Percentiles rank a stretch among this genome's conserved stretches.
These are phyloP conservation scores for Gnathonemus echidnorhynchus DNA, from an alignment of 2,113 vertebrate genomes.

Conservation along the genomic window DNA sequence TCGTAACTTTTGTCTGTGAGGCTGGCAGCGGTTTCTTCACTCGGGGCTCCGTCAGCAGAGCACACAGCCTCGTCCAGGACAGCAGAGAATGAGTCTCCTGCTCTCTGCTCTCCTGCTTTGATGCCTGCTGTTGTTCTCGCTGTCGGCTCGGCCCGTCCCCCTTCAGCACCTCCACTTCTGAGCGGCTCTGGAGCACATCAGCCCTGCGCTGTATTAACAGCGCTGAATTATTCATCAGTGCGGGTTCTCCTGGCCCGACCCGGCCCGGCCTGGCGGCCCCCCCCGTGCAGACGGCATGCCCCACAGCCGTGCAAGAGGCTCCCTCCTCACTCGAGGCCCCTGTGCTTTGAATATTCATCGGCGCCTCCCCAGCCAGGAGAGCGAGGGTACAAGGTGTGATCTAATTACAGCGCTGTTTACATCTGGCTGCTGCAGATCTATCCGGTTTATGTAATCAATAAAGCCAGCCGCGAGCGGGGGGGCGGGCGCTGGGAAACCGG, in stretches of 20 bases:
- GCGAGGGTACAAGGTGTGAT: constrained; percentile 25
- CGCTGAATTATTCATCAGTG: constrained; percentile 7
- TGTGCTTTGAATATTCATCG: constrained; percentile 12
- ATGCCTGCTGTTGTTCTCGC: not conserved
- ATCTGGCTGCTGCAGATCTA: constrained; percentile 54
- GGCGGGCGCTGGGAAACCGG: constrained; percentile 47
- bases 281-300: not conserved
- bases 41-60: not conserved
- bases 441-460: constrained; percentile 59
- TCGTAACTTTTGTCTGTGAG: not conserved
- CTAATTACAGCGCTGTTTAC: constrained; percentile 53
- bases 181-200: not conserved
- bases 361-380: not conserved
- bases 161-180: constrained; percentile 13
- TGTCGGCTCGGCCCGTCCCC: not conserved
- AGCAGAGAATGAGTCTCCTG: not conserved
- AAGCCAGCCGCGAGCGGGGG: constrained; percentile 52
- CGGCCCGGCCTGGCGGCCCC: not conserved
- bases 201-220: not conserved
- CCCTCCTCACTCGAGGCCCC: not conserved
- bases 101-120: not conserved
- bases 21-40: not conserved
- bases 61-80: not conserved
- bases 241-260: not conserved
- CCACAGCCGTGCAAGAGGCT: not conserved